These are phyloP conservation scores for Piscicola geometra DNA, from an alignment of 2,888 invertebrate species.

Conservation along the genomic window DNA sequence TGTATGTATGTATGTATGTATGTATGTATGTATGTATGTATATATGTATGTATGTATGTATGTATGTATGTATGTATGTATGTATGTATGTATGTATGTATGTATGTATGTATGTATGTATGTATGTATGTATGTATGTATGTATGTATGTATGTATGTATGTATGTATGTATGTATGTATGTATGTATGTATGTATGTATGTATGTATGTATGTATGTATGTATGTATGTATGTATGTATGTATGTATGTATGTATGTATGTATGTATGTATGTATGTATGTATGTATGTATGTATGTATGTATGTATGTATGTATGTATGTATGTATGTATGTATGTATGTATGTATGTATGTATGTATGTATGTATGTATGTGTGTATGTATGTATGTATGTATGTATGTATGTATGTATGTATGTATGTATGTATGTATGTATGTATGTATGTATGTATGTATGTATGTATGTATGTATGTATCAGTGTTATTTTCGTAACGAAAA, in stretches of 20 bases:
- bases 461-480: no score
- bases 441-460: no score
- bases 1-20: conserved; percentile 35
- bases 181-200: not conserved
- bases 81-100: conserved; percentile 24
- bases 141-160: conserved; percentile 28
- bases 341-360: conserved; percentile 26
- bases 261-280: conserved; percentile 25
- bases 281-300: conserved; percentile 5
- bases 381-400: no score
- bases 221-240: conserved; percentile 25
- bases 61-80: conserved; percentile 28
- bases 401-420: no score
- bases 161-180: conserved; percentile 28
- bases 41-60: conserved; percentile 28
- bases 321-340: conserved; percentile 12
- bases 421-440: no score
- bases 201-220: conserved; percentile 3
- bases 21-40: conserved; percentile 34
- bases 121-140: conserved; percentile 27
- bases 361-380: not conserved
- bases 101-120: conserved; percentile 16
- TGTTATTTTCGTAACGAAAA: no score
- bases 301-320: conserved; percentile 4
- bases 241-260: conserved; percentile 23